Evolutionary conservation across 2,797 vertebrate genomes (phyloP).

Genomic region (Siniperca undulata): DNA sequence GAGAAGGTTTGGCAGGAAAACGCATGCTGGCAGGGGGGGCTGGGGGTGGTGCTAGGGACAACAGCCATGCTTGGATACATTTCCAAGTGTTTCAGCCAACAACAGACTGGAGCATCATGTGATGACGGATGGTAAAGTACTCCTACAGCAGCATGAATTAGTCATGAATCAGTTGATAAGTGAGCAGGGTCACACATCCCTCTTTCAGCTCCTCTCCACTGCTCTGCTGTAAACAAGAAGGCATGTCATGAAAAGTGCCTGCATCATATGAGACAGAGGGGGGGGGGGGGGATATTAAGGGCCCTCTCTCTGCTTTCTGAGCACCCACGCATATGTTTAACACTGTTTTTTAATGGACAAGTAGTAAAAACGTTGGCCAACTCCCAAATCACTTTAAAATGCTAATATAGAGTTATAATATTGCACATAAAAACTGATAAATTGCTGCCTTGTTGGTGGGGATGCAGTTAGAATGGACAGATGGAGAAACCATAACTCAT

Average conservation of each 20-base stretch:
- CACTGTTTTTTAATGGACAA: not conserved
- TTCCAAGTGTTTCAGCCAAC: slow-evolving; percentile 30
- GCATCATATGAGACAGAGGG: not conserved
- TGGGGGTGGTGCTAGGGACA: slow-evolving; percentile 8
- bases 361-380: not conserved
- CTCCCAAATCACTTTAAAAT: not conserved
- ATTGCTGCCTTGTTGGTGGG: not conserved
- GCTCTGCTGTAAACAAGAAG: slow-evolving; percentile 42
- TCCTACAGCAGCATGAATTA: slow-evolving; percentile 77
- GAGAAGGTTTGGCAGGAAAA: slow-evolving; percentile 27
- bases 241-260: slow-evolving; percentile 18
- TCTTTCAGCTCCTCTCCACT: slow-evolving; percentile 56
- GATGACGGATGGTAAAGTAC: slow-evolving; percentile 56
- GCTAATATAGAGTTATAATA: not conserved
- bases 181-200: slow-evolving; percentile 54
- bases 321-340: not conserved
- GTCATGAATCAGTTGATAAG: slow-evolving; percentile 69
- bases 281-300: not conserved
- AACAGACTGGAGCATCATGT: slow-evolving; percentile 45
- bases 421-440: rapidly evolving
- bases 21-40: not conserved
- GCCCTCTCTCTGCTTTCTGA: not conserved
- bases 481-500: slow-evolving; percentile 55
- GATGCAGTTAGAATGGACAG: slow-evolving; percentile 33
- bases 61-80: slow-evolving; percentile 32